Base-by-base conservation (phyloP, 2,888 invertebrate genomes). In the Cyaniris semiargus region DNA sequence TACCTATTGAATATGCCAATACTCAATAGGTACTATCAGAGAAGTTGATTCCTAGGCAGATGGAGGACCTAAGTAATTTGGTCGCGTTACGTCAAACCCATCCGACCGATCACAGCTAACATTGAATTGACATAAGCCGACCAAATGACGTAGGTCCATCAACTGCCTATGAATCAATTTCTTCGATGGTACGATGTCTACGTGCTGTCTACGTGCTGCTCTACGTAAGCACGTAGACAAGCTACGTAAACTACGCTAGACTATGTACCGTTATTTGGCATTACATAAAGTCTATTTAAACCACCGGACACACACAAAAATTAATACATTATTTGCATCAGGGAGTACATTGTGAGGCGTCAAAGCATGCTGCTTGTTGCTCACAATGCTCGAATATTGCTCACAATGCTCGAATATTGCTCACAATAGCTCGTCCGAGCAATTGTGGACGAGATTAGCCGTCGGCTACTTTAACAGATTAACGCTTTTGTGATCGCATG, bases 391-490 rank as follows among this genome's bases (percentile, higher is more conserved):
- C 10, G 4, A 31, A 13, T 1, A 23, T 3, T 71, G 21, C 27
- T 4, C 27, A 66, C 66, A 66, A 66, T 31, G 66, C 15, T 5
- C 3, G 3, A 27, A 13, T 1, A 23, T 8, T 71, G 21, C 27
- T 4, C 15, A 27, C 66, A 27, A 21, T 66, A 15, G 66, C 23
- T 4, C 66, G 66, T 15, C 53, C 53, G 27, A 80, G 86, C 87
- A 87, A 89, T 90, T 90, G 90, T 87, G 84, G 85, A 86, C 86
- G 87, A 87, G 85, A 86, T 87, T 85, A 83, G 83, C 90, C 93
- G 93, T 90, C 93, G 93, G 93, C 91, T 92, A 93, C 93, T 92
- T 93, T 93, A 89, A 86, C 89, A 87, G 93, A 93, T 93, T 92
- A 93, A 83, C 82, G 84, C 86, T 84, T 87, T 91, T 79, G 91